Evolutionary conservation across 2,797 vertebrate genomes (phyloP).

Genomic region (Vultur gryphus): DNA sequence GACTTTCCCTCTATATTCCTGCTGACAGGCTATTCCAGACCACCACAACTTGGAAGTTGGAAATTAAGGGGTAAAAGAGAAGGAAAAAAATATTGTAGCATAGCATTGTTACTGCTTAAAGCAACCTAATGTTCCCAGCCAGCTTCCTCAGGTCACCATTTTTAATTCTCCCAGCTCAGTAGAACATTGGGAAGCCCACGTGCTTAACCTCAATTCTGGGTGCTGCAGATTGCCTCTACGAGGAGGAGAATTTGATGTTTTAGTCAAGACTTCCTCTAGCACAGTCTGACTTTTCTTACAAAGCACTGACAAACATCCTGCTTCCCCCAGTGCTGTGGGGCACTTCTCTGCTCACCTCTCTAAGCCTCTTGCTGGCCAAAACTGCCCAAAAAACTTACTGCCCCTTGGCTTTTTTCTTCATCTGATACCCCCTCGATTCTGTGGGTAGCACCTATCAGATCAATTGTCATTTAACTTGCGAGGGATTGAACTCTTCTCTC

Average conservation of each 20-base stretch:
- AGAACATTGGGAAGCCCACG: background rate
- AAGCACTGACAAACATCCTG: background rate
- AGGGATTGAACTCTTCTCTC: background rate
- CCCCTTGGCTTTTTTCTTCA: background rate
- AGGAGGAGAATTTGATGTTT: background rate
- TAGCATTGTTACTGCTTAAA: background rate
- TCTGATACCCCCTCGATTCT: background rate
- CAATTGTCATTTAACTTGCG: background rate
- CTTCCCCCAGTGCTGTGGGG: background rate
- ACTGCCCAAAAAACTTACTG: background rate
- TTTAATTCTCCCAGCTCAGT: background rate
- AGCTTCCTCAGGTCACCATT: background rate
- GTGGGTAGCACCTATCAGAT: background rate
- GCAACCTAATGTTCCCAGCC: background rate
- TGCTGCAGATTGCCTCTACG: background rate
- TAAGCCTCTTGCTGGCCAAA: background rate
- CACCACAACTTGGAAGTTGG: background rate
- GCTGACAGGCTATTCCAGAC: background rate
- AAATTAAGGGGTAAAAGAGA: background rate
- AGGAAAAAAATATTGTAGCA: background rate
- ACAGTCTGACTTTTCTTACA: background rate
- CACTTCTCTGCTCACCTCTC: background rate
- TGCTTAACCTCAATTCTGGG: slow-evolving; percentile 14
- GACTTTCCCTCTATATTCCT: background rate
- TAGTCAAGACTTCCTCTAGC: background rate